Conservation (phyloP, 2,797 vertebrate species). For the Chrysolophus pictus region DNA sequence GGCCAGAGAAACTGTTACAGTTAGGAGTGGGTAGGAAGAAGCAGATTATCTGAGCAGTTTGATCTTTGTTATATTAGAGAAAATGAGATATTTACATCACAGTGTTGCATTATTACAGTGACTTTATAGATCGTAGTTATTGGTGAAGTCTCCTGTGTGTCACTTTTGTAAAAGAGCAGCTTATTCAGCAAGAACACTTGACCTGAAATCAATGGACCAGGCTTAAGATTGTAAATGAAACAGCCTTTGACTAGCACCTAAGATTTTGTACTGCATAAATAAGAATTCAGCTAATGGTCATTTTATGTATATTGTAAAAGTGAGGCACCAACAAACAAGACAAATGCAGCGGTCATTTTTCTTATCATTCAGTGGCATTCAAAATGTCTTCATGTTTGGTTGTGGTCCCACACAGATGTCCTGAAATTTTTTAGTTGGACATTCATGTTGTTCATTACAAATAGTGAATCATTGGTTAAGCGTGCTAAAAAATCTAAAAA, state of each 20-base stretch:
- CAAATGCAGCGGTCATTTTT: neutral
- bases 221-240: constrained; percentile 80
- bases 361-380: neutral
- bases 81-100: constrained; percentile 47
- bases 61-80: neutral
- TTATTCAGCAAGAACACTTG: constrained; percentile 84
- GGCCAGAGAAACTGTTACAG: neutral
- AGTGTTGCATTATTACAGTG: constrained; percentile 21
- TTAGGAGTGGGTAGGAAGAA: neutral
- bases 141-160: constrained; percentile 75
- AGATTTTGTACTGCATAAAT: constrained; percentile 78
- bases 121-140: constrained; percentile 82
- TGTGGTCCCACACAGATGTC: neutral
- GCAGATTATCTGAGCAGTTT: neutral
- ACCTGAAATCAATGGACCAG: constrained; percentile 84
- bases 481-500: neutral
- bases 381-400: neutral
- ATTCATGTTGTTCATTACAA: neutral
- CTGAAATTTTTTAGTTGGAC: neutral
- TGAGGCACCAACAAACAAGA: constrained; percentile 8
- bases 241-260: constrained; percentile 82
- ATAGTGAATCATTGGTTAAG: neutral
- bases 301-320: constrained; percentile 77
- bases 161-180: constrained; percentile 74
- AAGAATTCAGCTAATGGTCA: constrained; percentile 70